Evolutionary conservation across 2,888 invertebrate species (phyloP).

Genomic region (Ornithoptera alexandrae): DNA sequence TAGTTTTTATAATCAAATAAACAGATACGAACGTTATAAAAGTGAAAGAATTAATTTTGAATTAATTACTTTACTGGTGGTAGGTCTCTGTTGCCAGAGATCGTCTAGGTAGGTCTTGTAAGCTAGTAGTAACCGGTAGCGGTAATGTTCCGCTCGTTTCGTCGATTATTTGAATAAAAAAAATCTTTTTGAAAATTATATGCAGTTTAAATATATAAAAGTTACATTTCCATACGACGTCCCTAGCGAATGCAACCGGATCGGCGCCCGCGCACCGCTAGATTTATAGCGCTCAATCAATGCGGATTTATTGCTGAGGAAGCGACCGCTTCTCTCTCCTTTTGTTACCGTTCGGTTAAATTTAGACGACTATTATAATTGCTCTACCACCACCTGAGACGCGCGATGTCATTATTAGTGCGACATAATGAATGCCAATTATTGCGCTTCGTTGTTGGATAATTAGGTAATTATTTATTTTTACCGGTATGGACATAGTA

Average conservation of each 20-base stretch:
- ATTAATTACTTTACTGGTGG: no score
- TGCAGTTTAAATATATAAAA: not conserved
- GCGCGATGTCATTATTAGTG: conserved; percentile 24
- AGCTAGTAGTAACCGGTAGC: no score
- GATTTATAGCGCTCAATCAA: conserved; percentile 79
- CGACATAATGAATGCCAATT: conserved; percentile 18
- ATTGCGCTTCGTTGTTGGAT: conserved; percentile 3
- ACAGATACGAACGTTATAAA: no score
- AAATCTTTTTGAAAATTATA: no score
- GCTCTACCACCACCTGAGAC: conserved; percentile 46
- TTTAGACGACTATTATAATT: conserved; percentile 70
- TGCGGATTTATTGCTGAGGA: conserved; percentile 79
- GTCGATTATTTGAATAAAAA: no score
- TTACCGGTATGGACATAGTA: no score
- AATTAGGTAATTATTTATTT: conserved; percentile 2
- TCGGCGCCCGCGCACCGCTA: conserved; percentile 61
- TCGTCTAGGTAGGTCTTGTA: no score
- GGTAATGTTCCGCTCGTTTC: no score
- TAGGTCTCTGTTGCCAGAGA: no score
- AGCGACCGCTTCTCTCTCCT: conserved; percentile 59
- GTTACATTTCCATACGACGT: conserved; percentile 32
- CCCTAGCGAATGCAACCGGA: conserved; percentile 54
- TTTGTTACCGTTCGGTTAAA: conserved; percentile 60
- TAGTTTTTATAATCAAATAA: not conserved
- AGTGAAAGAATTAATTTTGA: no score